Base-by-base conservation (phyloP, 2,113 vertebrate species). In the Daphoenositta chrysoptera region DNA sequence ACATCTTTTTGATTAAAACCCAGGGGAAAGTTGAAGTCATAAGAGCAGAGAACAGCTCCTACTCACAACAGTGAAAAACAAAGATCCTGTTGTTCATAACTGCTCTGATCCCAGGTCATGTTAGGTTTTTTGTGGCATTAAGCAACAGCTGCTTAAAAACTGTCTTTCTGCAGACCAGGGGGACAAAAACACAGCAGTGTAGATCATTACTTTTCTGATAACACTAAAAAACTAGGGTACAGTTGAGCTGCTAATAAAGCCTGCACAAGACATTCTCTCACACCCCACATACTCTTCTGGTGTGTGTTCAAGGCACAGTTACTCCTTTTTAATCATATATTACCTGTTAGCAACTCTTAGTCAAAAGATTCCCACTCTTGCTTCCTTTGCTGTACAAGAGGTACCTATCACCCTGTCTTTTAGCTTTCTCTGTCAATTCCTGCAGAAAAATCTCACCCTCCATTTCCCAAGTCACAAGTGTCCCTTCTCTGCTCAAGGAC, bases 141-240 rank as follows among this genome's bases (percentile, higher is more conserved):
- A 79, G 89, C 81, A 87, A 66, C 5, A 4, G 80, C 80, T 93
- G 48, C 77, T 75, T 92, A 64, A 96, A 95, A 87, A 83, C 40
- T 79, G 53, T 60, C 89, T 81, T 87, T 88, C 66, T 70, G 54
- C 79, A 81, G 75, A 69, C 87, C 70, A 89, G 56, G 53, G 70
- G 58, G 73, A 89, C 73, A 94, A 96, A 94, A 97, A 37, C 79
- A 93, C 68, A 90, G 90, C 81, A 91, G 70, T 84, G 33, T 45
- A 94, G 71, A 91, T 96, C 87, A 77, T 88, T 95, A 94, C 91
- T 88, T 95, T 90, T 80, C 63, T 90, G 71, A 80, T 40, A 90
- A 93, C 14, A 4, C 92, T 65, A 63, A 73, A 94, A 93, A 70
- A 51, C 58, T 73, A 76, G 68, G 90, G 45, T 93, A 65, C 39